Evolutionary conservation across 2,113 vertebrate species (phyloP).

Genomic region (Oreocharis arfaki): DNA sequence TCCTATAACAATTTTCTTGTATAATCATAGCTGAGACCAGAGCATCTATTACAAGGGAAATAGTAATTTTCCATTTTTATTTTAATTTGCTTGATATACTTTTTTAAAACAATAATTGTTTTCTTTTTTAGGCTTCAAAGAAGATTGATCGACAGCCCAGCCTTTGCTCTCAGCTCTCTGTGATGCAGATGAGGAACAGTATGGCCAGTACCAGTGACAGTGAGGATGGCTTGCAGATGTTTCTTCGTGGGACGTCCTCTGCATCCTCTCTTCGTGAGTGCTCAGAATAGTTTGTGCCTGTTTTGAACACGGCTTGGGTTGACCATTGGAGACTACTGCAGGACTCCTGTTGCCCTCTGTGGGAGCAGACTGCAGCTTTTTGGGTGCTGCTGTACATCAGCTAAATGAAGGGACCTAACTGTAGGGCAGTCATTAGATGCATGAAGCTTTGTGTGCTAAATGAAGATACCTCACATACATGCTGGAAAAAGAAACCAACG

Average conservation of each 20-base stretch:
- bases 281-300: neutral
- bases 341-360: neutral
- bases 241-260: conserved; percentile 85
- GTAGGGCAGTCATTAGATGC: neutral
- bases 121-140: conserved; percentile 78
- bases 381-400: neutral
- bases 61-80: neutral
- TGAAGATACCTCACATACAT: neutral
- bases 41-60: neutral
- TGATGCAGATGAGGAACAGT: conserved; percentile 98
- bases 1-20: neutral
- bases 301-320: neutral
- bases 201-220: conserved; percentile 93
- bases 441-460: neutral
- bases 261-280: conserved; percentile 89
- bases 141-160: conserved; percentile 90
- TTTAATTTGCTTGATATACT: neutral
- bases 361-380: neutral
- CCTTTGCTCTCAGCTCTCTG: conserved; percentile 92
- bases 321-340: neutral
- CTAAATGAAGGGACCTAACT: neutral
- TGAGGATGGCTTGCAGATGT: conserved; percentile 92
- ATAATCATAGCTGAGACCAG: neutral
- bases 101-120: neutral
- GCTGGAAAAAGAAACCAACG: neutral